phyloP scores from a whole-genome alignment of 2,113 vertebrate species.

The Stictonetta naevosa region DNA sequence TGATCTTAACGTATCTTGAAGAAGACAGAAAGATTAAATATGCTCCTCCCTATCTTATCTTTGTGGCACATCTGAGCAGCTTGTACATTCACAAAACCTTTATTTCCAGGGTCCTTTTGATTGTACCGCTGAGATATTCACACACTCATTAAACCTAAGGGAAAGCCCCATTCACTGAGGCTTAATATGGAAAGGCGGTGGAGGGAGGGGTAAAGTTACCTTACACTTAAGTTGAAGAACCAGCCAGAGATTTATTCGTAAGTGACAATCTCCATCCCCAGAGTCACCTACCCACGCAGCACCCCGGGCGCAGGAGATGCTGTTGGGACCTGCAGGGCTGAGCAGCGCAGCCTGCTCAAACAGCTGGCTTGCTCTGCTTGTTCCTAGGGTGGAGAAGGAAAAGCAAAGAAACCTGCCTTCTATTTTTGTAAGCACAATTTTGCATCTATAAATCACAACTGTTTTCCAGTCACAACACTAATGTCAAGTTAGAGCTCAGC shows the following conservation, averaged over 20 bases:
- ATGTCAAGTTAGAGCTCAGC: not conserved
- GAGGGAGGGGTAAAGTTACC: not conserved
- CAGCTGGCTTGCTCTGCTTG: rapidly evolving
- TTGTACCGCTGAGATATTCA: not conserved
- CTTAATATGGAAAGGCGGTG: not conserved
- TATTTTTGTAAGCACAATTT: not conserved
- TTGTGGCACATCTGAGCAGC: not conserved
- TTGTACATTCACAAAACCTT: not conserved
- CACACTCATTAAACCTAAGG: not conserved
- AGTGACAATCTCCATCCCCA: not conserved
- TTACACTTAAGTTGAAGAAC: not conserved
- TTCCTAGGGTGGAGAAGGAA: not conserved
- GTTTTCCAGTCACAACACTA: not conserved
- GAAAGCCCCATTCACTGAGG: not conserved
- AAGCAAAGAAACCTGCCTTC: not conserved
- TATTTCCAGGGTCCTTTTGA: not conserved
- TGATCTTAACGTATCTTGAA: slow-evolving; percentile 22
- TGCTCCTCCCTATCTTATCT: not conserved
- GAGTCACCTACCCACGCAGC: rapidly evolving
- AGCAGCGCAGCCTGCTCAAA: not conserved
- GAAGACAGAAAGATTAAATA: slow-evolving; percentile 36
- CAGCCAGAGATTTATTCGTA: not conserved
- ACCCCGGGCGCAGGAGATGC: not conserved
- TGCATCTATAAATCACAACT: not conserved
- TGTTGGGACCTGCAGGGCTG: not conserved